These are phyloP conservation scores for Bombus haemorrhoidalis DNA, from an alignment of 1,140 invertebrate genomes.

Conservation along the genomic window DNA sequence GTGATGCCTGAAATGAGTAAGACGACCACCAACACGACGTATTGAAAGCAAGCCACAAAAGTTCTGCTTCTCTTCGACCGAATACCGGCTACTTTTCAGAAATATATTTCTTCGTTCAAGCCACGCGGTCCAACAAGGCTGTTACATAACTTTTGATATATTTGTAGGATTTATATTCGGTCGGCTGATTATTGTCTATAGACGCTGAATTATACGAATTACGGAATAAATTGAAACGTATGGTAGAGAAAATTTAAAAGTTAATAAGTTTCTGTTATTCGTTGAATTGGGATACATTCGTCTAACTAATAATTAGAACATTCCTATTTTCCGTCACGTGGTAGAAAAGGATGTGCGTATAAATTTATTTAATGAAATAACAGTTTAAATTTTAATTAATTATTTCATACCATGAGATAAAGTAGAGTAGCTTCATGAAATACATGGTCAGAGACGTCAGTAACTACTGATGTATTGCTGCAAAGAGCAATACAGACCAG, in stretches of 20 bases:
- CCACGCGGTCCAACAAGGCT: background rate
- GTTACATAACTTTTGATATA: background rate
- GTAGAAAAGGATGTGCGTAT: background rate
- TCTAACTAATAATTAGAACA: background rate
- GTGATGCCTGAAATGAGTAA: slow-evolving; percentile 37
- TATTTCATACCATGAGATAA: too few relatives aligned
- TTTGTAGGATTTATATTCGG: background rate
- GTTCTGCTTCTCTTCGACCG: slow-evolving; percentile 33
- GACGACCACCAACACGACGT: slow-evolving; percentile 25
- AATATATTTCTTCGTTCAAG: slow-evolving; percentile 39
- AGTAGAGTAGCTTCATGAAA: background rate
- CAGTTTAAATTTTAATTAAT: background rate
- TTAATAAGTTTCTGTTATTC: background rate
- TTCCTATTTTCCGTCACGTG: too few relatives aligned
- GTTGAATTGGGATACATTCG: too few relatives aligned
- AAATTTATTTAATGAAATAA: background rate
- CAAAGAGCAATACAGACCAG: background rate
- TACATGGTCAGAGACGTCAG: background rate
- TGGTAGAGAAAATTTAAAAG: background rate
- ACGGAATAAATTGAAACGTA: background rate
- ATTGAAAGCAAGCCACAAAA: slow-evolving; percentile 50
- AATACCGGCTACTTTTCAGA: slow-evolving; percentile 33
- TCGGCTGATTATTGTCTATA: slow-evolving; percentile 1
- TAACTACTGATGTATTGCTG: background rate
- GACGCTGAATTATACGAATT: background rate